Conservation (phyloP, 2,113 vertebrate genomes). For the Albula glossodonta region DNA sequence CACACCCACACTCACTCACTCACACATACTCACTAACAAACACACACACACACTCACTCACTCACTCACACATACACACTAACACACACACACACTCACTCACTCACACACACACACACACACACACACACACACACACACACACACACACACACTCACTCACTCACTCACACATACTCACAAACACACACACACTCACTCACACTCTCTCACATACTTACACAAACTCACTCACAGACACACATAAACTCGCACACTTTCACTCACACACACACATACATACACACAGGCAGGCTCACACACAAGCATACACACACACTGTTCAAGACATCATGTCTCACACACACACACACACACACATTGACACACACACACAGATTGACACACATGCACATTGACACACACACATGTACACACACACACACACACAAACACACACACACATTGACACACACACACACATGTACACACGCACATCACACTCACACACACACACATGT, state of each 20-base stretch:
- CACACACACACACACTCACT: slow-evolving; percentile 16
- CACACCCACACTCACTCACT: background rate
- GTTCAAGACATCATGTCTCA: too few species aligned
- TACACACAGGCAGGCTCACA: background rate
- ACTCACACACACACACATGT: too few species aligned
- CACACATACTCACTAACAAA: background rate
- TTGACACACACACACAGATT: background rate
- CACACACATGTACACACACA: background rate
- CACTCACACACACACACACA: background rate
- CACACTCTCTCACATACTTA: slow-evolving; percentile 11
- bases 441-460: background rate
- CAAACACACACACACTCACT: slow-evolving; percentile 18
- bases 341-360: slow-evolving; percentile 6
- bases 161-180: background rate
- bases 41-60: background rate
- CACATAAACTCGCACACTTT: too few species aligned
- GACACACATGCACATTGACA: background rate
- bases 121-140: slow-evolving; percentile 14
- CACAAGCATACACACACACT: background rate
- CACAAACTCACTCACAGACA: background rate
- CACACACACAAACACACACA: background rate
- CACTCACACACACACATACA: slow-evolving; percentile 28
- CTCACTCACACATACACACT: slow-evolving; percentile 7
- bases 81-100: background rate
- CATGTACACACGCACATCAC: background rate